Base-by-base conservation (phyloP, 2,113 vertebrate genomes). In the Upupa epops region DNA sequence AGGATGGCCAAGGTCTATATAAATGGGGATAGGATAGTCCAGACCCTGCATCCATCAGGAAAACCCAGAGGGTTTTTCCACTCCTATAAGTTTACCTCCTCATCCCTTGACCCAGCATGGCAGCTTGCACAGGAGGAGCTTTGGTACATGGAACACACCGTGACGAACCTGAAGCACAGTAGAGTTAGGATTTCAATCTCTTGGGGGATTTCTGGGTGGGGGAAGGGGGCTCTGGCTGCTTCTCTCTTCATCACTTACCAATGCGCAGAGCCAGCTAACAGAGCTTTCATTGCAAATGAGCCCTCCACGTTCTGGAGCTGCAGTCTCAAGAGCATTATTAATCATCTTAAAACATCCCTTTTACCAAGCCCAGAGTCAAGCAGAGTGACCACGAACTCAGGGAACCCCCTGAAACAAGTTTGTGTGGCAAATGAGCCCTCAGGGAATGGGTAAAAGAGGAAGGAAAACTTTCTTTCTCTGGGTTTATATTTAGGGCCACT, bases 261-360 rank as follows among this genome's bases (percentile, higher is more conserved):
- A 0, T 61, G 83, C 56, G 52, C 86, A 36, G 78, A 86, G 81
- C 45, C 75, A 68, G 78, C 70, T 87, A 91, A 94, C 79, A 75
- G 73, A 94, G 91, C 40, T 86, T 60, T 72, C 14, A 7, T 20
- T 75, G 81, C 78, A 84, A 92, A 92, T 79, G 63, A 89, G 70
- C 84, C 40, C 65, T 71, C 73, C 82, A 37, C 65, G 69, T 79
- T 74, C 83, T 29, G 31, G 32, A 89, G 19, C 77, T 93, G 81
- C 69, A 82, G 61, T 87, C 94, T 93, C 92, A 79, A 89, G 84
- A 89, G 81, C 49, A 11, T 66, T 84, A 32, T 90, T 90, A 83
- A 92, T 92, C 89, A 90, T 90, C 77, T 22, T 84, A 79, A 86
- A 90, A n/a, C 32, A 46, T 68, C 70, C 58, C 63, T 84, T 73